Evolutionary conservation across 2,113 vertebrate genomes (phyloP), one percentile per base, ranked within the genome.

Genomic region (Neogobius melanostomus): DNA sequence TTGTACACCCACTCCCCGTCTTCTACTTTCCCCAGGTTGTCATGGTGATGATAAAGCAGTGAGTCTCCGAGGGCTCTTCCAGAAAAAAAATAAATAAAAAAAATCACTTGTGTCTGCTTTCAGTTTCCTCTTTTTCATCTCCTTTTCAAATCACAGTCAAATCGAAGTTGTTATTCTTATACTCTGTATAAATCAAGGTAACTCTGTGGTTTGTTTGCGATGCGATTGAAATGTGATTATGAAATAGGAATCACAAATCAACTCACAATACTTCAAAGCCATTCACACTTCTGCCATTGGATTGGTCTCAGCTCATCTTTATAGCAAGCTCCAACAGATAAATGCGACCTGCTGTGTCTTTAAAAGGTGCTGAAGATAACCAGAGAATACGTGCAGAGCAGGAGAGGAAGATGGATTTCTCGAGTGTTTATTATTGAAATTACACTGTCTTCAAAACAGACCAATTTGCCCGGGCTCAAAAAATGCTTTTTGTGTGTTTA

Each of bases 41-140:
- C 86, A 90, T 85, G 85, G 88, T 73, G 74, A 90, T 15, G 1
- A 69, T 66, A 74, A 87, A 85, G 66, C 69, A 64, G 77, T 66
- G 74, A 12, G 67, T 85, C 75, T 83, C 82, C 52, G 68, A 73
- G 81, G 81, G 63, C 67, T 85, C 67, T 16, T 64, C 67, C 5
- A 50, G 43, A 65, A 56, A 36, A 36, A 36, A 36, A 36, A n/a
- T n/a, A n/a, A n/a, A n/a, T n/a, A 36, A 36, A 36, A 75, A 81
- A 80, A 57, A 80, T 36, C 64, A 52, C 66, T 52, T 28, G 53
- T 70, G 61, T 69, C 77, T 79, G 49, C 49, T 57, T 74, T 82
- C 72, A 77, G 69, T 76, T 44, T 7, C 66, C 65, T 59, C 53
- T 56, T 6, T 66, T 47, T 69, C 7, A 50, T 57, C 60, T 76